phyloP scores from a whole-genome alignment of 2,888 invertebrate genomes.

The Drymonia ruficornis region DNA sequence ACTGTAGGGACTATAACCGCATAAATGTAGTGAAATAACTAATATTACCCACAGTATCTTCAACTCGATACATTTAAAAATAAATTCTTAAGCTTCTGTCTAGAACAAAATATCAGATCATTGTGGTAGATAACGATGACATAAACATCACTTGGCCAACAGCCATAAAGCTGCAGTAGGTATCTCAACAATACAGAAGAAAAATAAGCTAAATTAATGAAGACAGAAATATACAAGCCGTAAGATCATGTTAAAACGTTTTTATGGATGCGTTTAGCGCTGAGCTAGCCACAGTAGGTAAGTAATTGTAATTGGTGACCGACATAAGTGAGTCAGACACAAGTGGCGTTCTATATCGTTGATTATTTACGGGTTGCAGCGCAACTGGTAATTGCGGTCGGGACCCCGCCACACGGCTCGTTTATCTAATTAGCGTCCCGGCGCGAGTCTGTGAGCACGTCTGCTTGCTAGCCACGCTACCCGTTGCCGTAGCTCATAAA shows the following conservation, averaged over 20 bases:
- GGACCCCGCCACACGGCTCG: constrained; percentile 80
- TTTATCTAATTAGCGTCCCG: constrained; percentile 81
- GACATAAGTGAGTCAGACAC: constrained; percentile 67
- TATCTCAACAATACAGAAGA: neutral
- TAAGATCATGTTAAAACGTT: neutral
- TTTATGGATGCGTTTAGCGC: constrained; percentile 7
- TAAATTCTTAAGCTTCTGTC: neutral
- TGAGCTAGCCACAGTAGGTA: constrained; percentile 14
- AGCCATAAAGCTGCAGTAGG: neutral
- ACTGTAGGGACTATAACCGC: no score
- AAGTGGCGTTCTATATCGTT: constrained; percentile 73
- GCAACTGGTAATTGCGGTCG: constrained; percentile 79
- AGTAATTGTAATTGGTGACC: constrained; percentile 48
- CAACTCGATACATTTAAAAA: neutral
- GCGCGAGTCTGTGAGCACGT: constrained; percentile 54
- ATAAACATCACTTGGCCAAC: neutral
- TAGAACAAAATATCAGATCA: neutral
- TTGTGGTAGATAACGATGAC: neutral
- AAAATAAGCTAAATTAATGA: neutral
- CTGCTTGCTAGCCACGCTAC: constrained; percentile 28
- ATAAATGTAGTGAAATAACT: neutral
- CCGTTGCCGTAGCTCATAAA: neutral
- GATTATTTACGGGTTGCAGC: constrained; percentile 76
- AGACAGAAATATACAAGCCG: neutral
- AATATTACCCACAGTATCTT: no score